Evolutionary conservation across 2,888 invertebrate genomes (phyloP).

Genomic region (Yponomeuta plumbellus): DNA sequence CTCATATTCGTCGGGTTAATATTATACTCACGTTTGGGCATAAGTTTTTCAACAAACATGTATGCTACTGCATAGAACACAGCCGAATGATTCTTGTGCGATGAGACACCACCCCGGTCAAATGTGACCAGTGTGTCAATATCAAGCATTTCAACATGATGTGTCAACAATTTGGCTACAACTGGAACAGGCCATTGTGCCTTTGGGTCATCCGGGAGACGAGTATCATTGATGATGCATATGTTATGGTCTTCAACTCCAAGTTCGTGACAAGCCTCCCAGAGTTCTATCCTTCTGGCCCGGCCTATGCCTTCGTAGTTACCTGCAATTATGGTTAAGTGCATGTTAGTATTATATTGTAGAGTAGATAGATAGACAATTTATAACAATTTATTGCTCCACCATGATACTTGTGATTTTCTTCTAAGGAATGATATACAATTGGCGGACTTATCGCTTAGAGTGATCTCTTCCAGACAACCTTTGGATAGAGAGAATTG

Average conservation of each 20-base stretch:
- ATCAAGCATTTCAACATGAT: conserved; percentile 82
- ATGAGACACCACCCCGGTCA: conserved; percentile 94
- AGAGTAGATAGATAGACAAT: no score
- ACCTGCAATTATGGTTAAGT: conserved; percentile 58
- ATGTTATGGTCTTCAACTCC: conserved; percentile 88
- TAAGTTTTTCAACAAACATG: conserved; percentile 83
- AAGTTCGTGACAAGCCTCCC: conserved; percentile 85
- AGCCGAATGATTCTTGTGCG: conserved; percentile 93
- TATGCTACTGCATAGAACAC: conserved; percentile 89
- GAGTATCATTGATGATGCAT: conserved; percentile 81
- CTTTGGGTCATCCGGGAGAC: conserved; percentile 85
- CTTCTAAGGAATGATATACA: no score
- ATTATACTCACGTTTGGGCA: conserved; percentile 81
- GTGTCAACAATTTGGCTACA: conserved; percentile 60
- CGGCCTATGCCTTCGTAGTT: conserved; percentile 79
- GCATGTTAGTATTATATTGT: not conserved
- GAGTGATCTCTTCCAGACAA: no score
- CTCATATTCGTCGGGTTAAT: not conserved
- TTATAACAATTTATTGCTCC: no score
- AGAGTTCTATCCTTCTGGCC: conserved; percentile 85
- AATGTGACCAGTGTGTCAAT: conserved; percentile 94
- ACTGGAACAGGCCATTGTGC: conserved; percentile 82
- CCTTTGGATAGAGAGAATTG: no score
- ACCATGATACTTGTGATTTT: no score
- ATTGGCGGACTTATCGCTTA: no score